Percentiles rank a stretch among this genome's conserved stretches.
Conservation (phyloP, 2,888 invertebrate species). For the Epiblema foenella region DNA sequence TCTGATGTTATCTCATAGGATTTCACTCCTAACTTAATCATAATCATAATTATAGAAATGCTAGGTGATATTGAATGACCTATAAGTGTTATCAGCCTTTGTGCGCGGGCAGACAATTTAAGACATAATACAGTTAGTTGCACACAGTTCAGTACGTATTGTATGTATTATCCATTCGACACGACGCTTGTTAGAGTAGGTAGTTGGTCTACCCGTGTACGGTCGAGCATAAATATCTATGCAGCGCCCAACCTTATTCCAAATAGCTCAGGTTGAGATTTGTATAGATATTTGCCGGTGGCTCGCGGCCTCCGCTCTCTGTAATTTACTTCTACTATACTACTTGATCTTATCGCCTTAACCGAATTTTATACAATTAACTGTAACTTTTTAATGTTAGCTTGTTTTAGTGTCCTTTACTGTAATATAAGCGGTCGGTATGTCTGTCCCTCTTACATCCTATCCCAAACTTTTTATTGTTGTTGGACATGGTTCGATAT, state of each 20-base stretch:
- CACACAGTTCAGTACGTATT: conserved; percentile 25
- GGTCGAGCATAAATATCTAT: background rate
- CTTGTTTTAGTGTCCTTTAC: conserved; percentile 48
- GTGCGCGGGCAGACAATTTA: conserved; percentile 9
- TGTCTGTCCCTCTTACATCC: conserved; percentile 36
- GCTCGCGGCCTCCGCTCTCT: conserved; percentile 15
- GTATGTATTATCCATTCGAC: conserved; percentile 9
- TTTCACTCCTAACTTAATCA: conserved; percentile 1
- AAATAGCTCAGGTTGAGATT: background rate
- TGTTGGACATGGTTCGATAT: background rate
- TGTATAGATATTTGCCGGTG: background rate
- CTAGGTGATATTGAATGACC: conserved; percentile 8
- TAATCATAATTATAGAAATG: background rate
- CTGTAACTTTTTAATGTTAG: conserved; percentile 57
- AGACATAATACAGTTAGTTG: conserved; percentile 38
- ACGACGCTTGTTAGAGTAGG: conserved; percentile 16
- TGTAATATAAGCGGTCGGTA: conserved; percentile 45
- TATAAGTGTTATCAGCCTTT: background rate
- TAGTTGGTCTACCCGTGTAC: conserved; percentile 18
- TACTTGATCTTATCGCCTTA: conserved; percentile 69
- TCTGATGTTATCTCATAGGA: conserved; percentile 8
- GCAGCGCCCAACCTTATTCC: background rate
- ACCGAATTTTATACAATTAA: conserved; percentile 66
- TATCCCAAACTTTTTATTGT: background rate
- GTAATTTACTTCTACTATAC: conserved; percentile 42